Percentiles rank a stretch among this genome's conserved stretches.
phyloP scores from a whole-genome alignment of 2,797 vertebrate species.

The Pempheris klunzingeri region DNA sequence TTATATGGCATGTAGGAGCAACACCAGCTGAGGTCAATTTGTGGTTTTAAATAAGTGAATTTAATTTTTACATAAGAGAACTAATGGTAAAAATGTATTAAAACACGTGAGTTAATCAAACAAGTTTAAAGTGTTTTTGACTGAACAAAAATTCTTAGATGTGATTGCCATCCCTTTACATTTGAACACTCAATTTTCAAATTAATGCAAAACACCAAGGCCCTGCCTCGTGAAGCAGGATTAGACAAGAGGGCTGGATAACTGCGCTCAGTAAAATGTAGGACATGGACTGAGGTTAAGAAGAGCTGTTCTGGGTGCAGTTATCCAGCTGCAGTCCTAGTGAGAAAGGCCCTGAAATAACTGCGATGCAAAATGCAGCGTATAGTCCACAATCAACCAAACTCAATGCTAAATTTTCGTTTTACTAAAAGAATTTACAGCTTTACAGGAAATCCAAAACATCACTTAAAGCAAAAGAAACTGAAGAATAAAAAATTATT shows the following conservation, averaged over 20 bases:
- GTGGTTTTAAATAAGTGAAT: neutral
- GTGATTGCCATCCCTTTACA: too few relatives aligned
- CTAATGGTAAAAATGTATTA: neutral
- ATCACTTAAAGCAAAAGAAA: slow-evolving; percentile 24
- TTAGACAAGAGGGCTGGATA: neutral
- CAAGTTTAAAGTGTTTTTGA: neutral
- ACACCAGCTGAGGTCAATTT: neutral
- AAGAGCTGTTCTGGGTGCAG: neutral
- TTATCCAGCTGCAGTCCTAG: neutral
- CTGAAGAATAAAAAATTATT: neutral
- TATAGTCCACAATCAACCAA: slow-evolving; percentile 11
- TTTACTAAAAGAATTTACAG: slow-evolving; percentile 39
- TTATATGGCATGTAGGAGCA: neutral
- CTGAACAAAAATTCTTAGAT: too few relatives aligned
- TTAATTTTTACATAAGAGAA: neutral
- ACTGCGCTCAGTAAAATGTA: neutral
- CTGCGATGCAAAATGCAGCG: neutral
- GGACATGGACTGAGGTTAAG: neutral
- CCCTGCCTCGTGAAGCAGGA: neutral
- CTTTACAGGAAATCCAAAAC: slow-evolving; percentile 27
- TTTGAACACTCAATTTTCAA: too few relatives aligned
- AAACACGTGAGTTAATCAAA: neutral
- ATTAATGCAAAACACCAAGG: neutral
- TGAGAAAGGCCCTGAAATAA: neutral
- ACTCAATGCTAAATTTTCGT: slow-evolving; percentile 1